Evolutionary conservation across 2,888 invertebrate genomes (phyloP).

Genomic region (Capitulum mitella): DNA sequence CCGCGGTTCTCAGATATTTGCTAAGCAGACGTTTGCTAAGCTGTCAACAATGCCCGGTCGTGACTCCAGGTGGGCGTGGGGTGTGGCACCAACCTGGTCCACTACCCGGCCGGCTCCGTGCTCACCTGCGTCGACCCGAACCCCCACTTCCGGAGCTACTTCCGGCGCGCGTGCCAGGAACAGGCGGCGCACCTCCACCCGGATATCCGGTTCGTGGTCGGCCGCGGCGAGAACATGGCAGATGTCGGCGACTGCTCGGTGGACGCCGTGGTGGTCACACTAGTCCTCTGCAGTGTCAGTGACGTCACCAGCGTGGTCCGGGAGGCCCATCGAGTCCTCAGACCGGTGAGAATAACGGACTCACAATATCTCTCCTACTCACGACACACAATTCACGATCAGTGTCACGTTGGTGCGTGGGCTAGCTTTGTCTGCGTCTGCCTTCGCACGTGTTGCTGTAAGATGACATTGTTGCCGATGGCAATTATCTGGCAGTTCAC

Average conservation of each 20-base stretch:
- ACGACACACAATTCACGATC: slow-evolving; percentile 7
- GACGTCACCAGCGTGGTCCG: slow-evolving; percentile 37
- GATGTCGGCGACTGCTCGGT: slow-evolving; percentile 36
- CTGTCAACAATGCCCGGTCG: too few species aligned
- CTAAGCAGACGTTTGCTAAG: too few species aligned
- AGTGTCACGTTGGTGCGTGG: neutral
- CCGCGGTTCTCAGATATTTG: too few species aligned
- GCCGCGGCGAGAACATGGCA: slow-evolving; percentile 38
- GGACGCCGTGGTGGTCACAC: slow-evolving; percentile 40
- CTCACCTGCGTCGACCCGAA: slow-evolving; percentile 38
- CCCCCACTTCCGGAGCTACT: slow-evolving; percentile 35
- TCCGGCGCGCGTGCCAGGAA: slow-evolving; percentile 22
- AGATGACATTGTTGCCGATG: neutral
- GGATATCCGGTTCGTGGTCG: slow-evolving; percentile 29
- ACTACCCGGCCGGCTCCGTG: slow-evolving; percentile 37
- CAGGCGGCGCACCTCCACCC: neutral
- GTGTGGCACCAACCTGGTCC: slow-evolving; percentile 37
- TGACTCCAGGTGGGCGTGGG: neutral
- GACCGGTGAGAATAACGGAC: slow-evolving; percentile 37
- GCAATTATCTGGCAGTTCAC: neutral
- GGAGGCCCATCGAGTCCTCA: slow-evolving; percentile 40
- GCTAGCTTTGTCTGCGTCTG: neutral
- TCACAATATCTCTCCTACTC: too few species aligned
- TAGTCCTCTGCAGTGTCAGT: slow-evolving; percentile 40
- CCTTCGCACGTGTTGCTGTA: too few species aligned